Conservation (phyloP, 30 jellyfish, hydroid and myxozoan genomes). For the Cassiopea andromeda region DNA sequence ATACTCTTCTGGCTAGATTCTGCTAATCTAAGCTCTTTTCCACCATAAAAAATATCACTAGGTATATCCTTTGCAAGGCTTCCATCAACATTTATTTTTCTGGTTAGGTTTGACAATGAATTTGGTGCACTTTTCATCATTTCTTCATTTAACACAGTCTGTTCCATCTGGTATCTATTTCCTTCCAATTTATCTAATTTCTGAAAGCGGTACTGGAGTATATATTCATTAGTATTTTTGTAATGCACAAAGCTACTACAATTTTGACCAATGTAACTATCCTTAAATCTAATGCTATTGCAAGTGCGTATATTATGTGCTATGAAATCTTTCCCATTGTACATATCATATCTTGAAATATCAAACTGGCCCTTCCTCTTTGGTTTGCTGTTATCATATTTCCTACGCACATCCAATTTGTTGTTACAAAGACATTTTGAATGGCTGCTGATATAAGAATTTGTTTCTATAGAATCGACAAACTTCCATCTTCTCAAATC, state of each 20-base stretch:
- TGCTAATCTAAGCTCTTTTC: neutral
- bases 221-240: slow-evolving; percentile 15
- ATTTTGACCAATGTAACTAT: slow-evolving; percentile 5
- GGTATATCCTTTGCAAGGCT: neutral
- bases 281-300: slow-evolving; percentile 25
- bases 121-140: slow-evolving; percentile 4
- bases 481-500: slow-evolving; percentile 41
- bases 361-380: slow-evolving; percentile 14
- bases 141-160: slow-evolving; percentile 39
- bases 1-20: slow-evolving; percentile 14
- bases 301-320: slow-evolving; percentile 52
- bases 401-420: slow-evolving; percentile 7
- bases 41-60: neutral
- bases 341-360: slow-evolving; percentile 8
- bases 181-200: slow-evolving; percentile 31
- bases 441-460: neutral
- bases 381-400: slow-evolving; percentile 3
- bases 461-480: neutral
- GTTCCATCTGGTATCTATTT: slow-evolving; percentile 27
- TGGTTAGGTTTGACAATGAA: slow-evolving; percentile 29
- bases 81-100: slow-evolving; percentile 11
- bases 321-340: slow-evolving; percentile 44
- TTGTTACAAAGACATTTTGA: slow-evolving; percentile 5
- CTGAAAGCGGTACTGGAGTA: slow-evolving; percentile 29
- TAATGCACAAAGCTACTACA: slow-evolving; percentile 20